A percentile compares a stretch with the other conserved stretches of the same genome.
phyloP scores from a whole-genome alignment of 2,113 vertebrate species.

The Colistium nudipinnis region DNA sequence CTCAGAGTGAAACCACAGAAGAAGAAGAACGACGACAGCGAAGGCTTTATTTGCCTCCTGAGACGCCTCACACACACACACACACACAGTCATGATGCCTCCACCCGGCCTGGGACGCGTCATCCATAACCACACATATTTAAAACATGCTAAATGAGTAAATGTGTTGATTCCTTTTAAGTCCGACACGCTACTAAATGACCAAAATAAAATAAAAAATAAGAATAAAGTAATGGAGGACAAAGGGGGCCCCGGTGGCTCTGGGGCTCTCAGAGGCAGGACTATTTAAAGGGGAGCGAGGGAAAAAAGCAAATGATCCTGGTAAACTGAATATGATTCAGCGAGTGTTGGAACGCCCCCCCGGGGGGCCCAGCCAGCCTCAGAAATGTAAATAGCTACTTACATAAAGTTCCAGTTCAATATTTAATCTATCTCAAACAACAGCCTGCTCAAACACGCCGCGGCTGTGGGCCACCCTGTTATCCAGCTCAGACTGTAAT shows the following conservation, averaged over 20 bases:
- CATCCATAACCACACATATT: conserved; percentile 12
- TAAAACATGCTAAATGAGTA: conserved; percentile 59
- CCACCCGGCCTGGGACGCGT: conserved; percentile 59
- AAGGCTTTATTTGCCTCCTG: conserved; percentile 48
- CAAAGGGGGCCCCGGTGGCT: conserved; percentile 1
- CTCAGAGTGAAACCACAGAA: conserved; percentile 34
- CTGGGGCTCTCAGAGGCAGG: conserved; percentile 20
- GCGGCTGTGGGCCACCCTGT: conserved; percentile 9
- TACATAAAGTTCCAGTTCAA: conserved; percentile 61
- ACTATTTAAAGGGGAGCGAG: conserved; percentile 35
- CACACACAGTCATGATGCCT: neutral
- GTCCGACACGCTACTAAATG: conserved; percentile 65
- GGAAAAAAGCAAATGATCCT: conserved; percentile 23
- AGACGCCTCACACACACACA: neutral
- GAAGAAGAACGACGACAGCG: no score
- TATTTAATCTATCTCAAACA: conserved; percentile 62
- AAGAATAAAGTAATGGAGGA: conserved; percentile 20
- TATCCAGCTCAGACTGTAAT: neutral
- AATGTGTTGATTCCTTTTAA: conserved; percentile 60
- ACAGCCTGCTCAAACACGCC: conserved; percentile 16
- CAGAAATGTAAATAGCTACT: conserved; percentile 59
- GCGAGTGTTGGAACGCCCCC: conserved; percentile 38
- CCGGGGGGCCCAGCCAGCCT: conserved; percentile 22
- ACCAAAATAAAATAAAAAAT: conserved; percentile 56
- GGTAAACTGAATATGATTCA: conserved; percentile 63